Conservation (phyloP, 1,140 invertebrate genomes). For the Drosophila santomea region DNA sequence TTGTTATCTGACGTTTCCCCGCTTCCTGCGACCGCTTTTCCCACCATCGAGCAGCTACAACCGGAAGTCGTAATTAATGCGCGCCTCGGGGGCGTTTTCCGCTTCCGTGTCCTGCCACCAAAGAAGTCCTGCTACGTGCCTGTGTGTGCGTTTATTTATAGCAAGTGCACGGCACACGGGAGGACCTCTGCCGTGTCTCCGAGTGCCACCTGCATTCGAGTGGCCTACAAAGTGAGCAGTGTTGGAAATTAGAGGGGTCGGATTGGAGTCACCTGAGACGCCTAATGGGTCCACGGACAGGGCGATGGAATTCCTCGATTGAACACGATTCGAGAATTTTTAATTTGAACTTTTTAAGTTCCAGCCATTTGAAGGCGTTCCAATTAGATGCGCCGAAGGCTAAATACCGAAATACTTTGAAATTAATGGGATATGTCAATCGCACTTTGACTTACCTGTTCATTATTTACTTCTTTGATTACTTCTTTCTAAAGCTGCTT, state of each 20-base stretch:
- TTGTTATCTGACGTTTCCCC: conserved; percentile 48
- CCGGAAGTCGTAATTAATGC: conserved; percentile 81
- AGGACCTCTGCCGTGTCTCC: conserved; percentile 34
- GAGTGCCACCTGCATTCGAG: conserved; percentile 35
- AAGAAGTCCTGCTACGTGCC: conserved; percentile 54
- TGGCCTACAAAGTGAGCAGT: conserved; percentile 37
- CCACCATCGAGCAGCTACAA: conserved; percentile 32
- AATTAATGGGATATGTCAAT: conserved; percentile 29
- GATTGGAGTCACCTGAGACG: conserved; percentile 18
- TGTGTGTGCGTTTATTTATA: conserved; percentile 39
- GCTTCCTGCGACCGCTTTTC: conserved; percentile 25
- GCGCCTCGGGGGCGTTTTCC: conserved; percentile 70
- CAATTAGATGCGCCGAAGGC: conserved; percentile 9
- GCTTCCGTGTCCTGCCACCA: conserved; percentile 35
- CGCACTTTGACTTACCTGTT: not conserved
- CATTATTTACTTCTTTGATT: not conserved
- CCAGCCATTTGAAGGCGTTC: conserved; percentile 4
- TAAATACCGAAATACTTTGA: conserved; percentile 15
- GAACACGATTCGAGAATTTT: conserved; percentile 40
- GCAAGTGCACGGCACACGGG: conserved; percentile 41
- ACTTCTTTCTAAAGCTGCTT: not conserved
- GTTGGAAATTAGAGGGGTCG: conserved; percentile 13
- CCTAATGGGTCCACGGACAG: conserved; percentile 37
- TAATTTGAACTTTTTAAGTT: conserved; percentile 37
- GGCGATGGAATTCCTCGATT: conserved; percentile 31